A percentile compares a stretch with the other conserved stretches of the same genome.
phyloP scores from a whole-genome alignment of 2,888 invertebrate species.

The Eurytoma adleriae region DNA sequence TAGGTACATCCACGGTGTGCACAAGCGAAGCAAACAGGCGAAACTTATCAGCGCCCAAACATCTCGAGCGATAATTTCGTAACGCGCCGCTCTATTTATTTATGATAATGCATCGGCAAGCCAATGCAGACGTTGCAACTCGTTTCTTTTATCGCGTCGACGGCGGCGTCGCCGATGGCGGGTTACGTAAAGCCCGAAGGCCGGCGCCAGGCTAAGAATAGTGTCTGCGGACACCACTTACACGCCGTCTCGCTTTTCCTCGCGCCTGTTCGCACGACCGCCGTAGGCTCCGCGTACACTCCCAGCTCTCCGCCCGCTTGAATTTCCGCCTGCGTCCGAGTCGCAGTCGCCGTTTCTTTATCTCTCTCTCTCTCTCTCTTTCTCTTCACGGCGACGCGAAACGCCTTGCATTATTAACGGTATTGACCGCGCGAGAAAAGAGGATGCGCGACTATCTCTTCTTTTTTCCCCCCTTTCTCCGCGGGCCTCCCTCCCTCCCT shows the following conservation, averaged over 20 bases:
- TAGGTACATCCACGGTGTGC: too few species aligned
- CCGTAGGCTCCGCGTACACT: not conserved
- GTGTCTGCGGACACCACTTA: slow-evolving; percentile 34
- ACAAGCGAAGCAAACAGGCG: too few species aligned
- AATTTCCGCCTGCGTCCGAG: slow-evolving; percentile 1
- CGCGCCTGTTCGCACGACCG: slow-evolving; percentile 30
- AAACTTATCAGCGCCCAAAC: not conserved
- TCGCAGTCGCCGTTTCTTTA: not conserved
- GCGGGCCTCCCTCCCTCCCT: too few species aligned
- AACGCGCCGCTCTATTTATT: slow-evolving; percentile 10
- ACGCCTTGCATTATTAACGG: not conserved
- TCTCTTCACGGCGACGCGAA: not conserved
- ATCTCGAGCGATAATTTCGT: slow-evolving; percentile 10
- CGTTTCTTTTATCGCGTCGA: slow-evolving; percentile 4
- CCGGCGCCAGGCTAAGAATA: slow-evolving; percentile 70
- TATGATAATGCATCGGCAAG: slow-evolving; percentile 3
- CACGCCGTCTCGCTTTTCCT: slow-evolving; percentile 66
- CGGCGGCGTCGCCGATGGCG: slow-evolving; percentile 2
- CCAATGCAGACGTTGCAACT: slow-evolving; percentile 5
- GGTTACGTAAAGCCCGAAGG: slow-evolving; percentile 68
- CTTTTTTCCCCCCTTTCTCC: too few species aligned
- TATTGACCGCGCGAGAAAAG: not conserved
- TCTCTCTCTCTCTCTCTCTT: too few species aligned
- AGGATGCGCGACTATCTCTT: not conserved
- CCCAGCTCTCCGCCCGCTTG: not conserved